Conservation (phyloP, 92 coral and sea anemone species). For the Phymanthus crucifer region DNA sequence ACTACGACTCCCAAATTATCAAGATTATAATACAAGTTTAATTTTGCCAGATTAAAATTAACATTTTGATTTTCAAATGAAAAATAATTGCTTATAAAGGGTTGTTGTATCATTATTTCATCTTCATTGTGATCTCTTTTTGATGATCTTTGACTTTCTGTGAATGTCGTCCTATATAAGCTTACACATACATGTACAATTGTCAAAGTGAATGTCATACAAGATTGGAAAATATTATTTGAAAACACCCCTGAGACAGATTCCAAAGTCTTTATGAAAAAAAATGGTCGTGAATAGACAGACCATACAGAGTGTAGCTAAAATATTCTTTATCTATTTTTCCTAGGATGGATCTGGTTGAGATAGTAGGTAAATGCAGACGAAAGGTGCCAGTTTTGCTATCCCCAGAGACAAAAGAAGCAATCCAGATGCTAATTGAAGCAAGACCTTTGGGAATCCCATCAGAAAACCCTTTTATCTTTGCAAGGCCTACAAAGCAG, state of each 20-base stretch:
- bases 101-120: too few relatives aligned
- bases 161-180: too few relatives aligned
- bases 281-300: not conserved
- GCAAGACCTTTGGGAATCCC: slow-evolving; percentile 22
- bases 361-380: slow-evolving; percentile 35
- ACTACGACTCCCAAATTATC: too few relatives aligned
- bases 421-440: slow-evolving; percentile 16
- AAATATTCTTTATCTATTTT: not conserved
- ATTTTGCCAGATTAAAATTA: too few relatives aligned
- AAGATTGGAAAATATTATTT: too few relatives aligned
- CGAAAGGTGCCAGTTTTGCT: slow-evolving; percentile 44
- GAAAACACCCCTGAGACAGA: not conserved
- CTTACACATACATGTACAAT: too few relatives aligned
- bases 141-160: too few relatives aligned
- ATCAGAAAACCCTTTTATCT: slow-evolving; percentile 28
- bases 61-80: too few relatives aligned
- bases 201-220: too few relatives aligned
- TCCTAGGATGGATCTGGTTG: slow-evolving; percentile 35
- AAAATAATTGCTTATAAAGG: too few relatives aligned
- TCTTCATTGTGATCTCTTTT: too few relatives aligned
- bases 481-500: slow-evolving; percentile 28
- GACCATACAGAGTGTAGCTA: not conserved
- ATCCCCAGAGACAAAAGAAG: slow-evolving; percentile 19
- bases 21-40: too few relatives aligned
- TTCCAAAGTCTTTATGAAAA: not conserved